A percentile compares a stretch with the other conserved stretches of the same genome.
Conservation (phyloP, 2,888 invertebrate species). For the Nesidiocoris tenuis region DNA sequence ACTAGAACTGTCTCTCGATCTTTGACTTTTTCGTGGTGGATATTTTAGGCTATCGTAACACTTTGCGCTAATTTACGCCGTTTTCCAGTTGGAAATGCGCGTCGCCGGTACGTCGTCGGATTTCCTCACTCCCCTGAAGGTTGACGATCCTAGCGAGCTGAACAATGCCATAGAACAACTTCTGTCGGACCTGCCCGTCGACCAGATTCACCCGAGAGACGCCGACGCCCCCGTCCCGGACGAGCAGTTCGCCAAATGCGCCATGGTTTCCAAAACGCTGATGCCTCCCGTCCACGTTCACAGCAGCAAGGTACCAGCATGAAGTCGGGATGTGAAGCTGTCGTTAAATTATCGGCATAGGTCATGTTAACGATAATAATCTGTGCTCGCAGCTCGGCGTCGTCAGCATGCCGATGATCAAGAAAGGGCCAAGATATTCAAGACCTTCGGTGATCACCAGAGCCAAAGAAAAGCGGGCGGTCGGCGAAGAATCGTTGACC, state of each 20-base stretch:
- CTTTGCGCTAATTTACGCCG: too few species aligned
- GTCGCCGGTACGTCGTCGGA: slow-evolving; percentile 3
- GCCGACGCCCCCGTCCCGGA: slow-evolving; percentile 51
- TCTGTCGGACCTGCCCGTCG: slow-evolving; percentile 56
- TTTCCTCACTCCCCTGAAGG: slow-evolving; percentile 23
- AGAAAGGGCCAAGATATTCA: slow-evolving; percentile 31
- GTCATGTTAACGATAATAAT: too few species aligned
- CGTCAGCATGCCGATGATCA: slow-evolving; percentile 35
- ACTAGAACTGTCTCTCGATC: too few species aligned
- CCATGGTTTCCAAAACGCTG: slow-evolving; percentile 53
- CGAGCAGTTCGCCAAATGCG: slow-evolving; percentile 54
- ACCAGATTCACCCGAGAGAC: slow-evolving; percentile 23
- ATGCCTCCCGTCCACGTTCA: slow-evolving; percentile 53
- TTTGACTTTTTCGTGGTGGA: too few species aligned
- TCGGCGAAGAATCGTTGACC: slow-evolving; percentile 18
- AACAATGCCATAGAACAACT: slow-evolving; percentile 73
- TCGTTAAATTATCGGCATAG: too few species aligned
- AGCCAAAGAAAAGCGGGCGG: slow-evolving; percentile 35
- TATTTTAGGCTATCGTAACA: too few species aligned
- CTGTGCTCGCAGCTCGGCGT: slow-evolving; percentile 48
- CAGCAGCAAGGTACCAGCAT: slow-evolving; percentile 53
- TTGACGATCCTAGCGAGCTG: slow-evolving; percentile 68
- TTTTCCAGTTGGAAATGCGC: background rate
- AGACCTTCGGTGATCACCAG: slow-evolving; percentile 37
- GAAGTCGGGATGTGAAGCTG: too few species aligned